These are phyloP conservation scores for Andrena haemorrhoa DNA, from an alignment of 2,888 invertebrate genomes.

Conservation along the genomic window DNA sequence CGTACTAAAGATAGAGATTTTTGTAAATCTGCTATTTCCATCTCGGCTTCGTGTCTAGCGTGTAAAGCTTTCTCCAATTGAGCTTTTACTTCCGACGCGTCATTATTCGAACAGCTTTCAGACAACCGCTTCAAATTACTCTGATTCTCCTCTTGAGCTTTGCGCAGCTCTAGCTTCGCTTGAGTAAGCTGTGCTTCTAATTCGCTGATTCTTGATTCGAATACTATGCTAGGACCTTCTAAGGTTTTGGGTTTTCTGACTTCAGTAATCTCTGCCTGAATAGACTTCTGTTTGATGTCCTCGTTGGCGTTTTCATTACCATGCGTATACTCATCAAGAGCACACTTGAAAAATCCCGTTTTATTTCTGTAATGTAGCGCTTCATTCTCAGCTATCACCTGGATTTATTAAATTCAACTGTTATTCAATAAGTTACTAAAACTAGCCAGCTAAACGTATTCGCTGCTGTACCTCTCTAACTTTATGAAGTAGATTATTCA, in stretches of 20 bases:
- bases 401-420: neutral
- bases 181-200: slow-evolving; percentile 93
- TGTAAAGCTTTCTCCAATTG: slow-evolving; percentile 78
- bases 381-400: slow-evolving; percentile 93
- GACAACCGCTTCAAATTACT: slow-evolving; percentile 82
- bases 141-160: slow-evolving; percentile 89
- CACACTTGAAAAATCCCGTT: slow-evolving; percentile 88
- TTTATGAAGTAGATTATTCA: slow-evolving; percentile 91
- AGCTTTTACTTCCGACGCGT: slow-evolving; percentile 65
- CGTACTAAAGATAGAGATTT: slow-evolving; percentile 88
- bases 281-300: slow-evolving; percentile 9
- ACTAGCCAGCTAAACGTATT: neutral
- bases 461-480: slow-evolving; percentile 89
- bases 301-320: slow-evolving; percentile 68
- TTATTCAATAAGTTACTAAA: neutral
- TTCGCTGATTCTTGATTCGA: slow-evolving; percentile 94
- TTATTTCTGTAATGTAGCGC: slow-evolving; percentile 92
- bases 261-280: slow-evolving; percentile 41
- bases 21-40: slow-evolving; percentile 88
- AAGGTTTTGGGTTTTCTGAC: slow-evolving; percentile 79
- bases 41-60: slow-evolving; percentile 78
- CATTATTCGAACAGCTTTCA: slow-evolving; percentile 64
- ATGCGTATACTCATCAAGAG: slow-evolving; percentile 85
- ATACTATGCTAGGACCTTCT: slow-evolving; percentile 92
- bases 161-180: slow-evolving; percentile 91